Conservation (phyloP, 37 sponge, comb jelly and placozoan genomes). For the Cladorhizidae sp. region DNA sequence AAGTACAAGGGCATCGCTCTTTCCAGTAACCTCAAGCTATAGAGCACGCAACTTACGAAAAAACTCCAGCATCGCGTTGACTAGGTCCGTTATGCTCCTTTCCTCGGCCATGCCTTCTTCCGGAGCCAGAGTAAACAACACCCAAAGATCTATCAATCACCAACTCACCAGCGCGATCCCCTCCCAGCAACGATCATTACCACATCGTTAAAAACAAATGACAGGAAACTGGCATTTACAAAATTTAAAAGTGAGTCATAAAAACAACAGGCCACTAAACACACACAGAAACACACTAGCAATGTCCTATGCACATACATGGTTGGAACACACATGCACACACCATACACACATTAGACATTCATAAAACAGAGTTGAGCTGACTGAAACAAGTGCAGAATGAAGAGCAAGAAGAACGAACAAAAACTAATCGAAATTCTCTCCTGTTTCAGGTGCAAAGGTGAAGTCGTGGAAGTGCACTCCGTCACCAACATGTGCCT, state of each 20-base stretch:
- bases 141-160: no score
- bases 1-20: no score
- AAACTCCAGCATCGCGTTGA: neutral
- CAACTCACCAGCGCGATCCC: no score
- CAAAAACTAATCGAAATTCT: conserved; percentile 38
- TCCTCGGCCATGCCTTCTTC: neutral
- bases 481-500: conserved; percentile 71
- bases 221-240: neutral
- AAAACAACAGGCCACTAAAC: no score
- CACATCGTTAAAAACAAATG: no score
- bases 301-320: neutral
- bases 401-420: neutral
- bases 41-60: conserved; percentile 5
- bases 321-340: neutral
- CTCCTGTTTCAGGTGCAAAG: conserved; percentile 60
- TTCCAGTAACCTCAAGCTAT: neutral
- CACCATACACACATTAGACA: conserved; percentile 1
- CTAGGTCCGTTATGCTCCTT: neutral
- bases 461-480: conserved; percentile 81
- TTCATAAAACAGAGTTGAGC: neutral
- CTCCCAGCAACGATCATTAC: no score
- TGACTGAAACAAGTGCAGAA: neutral
- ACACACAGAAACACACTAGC: conserved; percentile 22
- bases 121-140: neutral
- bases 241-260: neutral